Base-by-base conservation (phyloP, 2,797 vertebrate genomes). In the Acanthiza pusilla region DNA sequence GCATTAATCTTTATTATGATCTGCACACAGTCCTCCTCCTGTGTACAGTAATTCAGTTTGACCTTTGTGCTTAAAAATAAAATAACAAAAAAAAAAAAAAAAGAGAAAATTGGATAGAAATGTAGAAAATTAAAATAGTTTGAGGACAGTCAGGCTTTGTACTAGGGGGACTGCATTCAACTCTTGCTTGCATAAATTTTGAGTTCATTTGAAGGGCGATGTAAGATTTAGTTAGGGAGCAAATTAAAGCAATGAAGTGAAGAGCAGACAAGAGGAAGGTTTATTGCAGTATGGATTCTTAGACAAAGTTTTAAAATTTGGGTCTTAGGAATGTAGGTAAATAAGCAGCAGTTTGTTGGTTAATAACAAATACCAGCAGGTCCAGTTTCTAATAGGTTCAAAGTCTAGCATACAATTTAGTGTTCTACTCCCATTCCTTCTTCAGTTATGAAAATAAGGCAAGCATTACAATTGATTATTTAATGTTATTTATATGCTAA, bases 401-500 rank as follows among this genome's bases (percentile, higher is more conserved):
- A 71, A 86, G 36, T 51, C 43, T 51, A 68, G 54, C 29, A 21
- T 63, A 30, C 10, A 34, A 13, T 89, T 66, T 30, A 53, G 7
- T 60, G 30, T 43, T 94, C 85, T 32, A 10, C 22, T 88, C 25
- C 16, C 11, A 15, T 84, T 80, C 18, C 25, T 75, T 81, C 29
- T n/a, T 80, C 29, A n/a, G 72, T 88, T 85, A 72, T 88, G 53
- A 88, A 89, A 91, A 93, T 74, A 90, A 58, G 42, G 32, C 60
- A 78, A 83, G 66, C 65, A 65, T 89, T 88, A 14, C 30, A 87
- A 20, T 62, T 51, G 48, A 68, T 90, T 71, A 83, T 80, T 65
- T 91, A 70, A 43, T 81, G 29, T 70, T 90, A 83, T 90, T 95
- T 91, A 42, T 81, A 55, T 85, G 67, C 47, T 90, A 30, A 88